Evolutionary conservation across 2,113 vertebrate genomes (phyloP).

Genomic region (Emydocephalus ijimae): DNA sequence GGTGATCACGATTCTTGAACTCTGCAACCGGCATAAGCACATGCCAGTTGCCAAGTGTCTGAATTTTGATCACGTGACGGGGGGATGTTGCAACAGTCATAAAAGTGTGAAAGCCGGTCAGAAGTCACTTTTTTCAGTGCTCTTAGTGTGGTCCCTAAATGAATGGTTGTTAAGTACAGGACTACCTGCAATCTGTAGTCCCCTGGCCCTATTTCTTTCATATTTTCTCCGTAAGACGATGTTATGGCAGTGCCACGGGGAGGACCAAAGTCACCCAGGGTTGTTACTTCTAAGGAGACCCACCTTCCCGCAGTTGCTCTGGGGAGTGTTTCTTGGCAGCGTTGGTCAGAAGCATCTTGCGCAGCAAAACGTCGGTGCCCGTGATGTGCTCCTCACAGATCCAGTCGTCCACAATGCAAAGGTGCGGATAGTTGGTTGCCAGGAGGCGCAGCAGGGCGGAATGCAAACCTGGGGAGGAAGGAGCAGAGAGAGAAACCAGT

Average conservation of each 20-base stretch:
- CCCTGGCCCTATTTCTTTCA: not conserved
- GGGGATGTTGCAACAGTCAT: no score
- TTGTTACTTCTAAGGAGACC: not conserved
- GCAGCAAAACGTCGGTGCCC: slow-evolving; percentile 86
- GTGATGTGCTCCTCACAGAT: slow-evolving; percentile 97
- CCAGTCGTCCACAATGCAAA: slow-evolving; percentile 98
- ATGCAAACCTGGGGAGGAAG: slow-evolving; percentile 80
- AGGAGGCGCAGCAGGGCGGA: slow-evolving; percentile 91
- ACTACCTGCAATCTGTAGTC: not conserved
- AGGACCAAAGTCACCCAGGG: not conserved
- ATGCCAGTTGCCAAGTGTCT: no score
- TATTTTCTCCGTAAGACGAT: not conserved
- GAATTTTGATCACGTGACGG: no score
- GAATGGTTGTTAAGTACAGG: no score
- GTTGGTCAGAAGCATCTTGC: slow-evolving; percentile 88
- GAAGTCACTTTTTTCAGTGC: no score
- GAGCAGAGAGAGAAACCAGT: not conserved
- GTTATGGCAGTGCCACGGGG: not conserved
- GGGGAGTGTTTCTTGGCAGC: slow-evolving; percentile 87
- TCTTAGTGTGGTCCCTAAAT: no score
- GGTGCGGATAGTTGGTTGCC: slow-evolving; percentile 95
- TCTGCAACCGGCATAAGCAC: no score
- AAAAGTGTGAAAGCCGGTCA: no score
- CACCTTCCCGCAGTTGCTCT: slow-evolving; percentile 90
- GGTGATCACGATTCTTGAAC: no score